Conservation (phyloP, 1,140 invertebrate species). For the Megathymus violae region DNA sequence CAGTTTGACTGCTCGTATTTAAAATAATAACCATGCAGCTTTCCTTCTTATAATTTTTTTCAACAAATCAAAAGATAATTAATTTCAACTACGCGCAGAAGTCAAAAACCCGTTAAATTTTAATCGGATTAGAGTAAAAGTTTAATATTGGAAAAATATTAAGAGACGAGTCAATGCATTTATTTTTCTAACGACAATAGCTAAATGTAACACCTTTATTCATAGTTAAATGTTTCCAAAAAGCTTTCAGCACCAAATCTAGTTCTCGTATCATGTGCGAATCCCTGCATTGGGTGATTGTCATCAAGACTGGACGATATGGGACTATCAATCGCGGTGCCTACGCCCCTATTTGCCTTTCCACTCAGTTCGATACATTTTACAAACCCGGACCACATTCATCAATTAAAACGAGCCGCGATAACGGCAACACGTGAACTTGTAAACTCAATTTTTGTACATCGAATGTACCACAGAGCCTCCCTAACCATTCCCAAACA, state of each 20-base stretch:
- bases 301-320: slow-evolving; percentile 10
- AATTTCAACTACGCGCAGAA: no score
- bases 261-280: neutral
- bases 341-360: slow-evolving; percentile 20
- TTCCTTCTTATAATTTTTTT: no score
- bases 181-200: no score
- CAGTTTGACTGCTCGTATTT: no score
- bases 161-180: no score
- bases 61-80: no score
- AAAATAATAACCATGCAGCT: no score
- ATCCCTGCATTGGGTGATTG: slow-evolving; percentile 4
- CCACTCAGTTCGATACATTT: slow-evolving; percentile 25
- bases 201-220: no score
- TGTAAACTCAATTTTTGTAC: slow-evolving; percentile 7
- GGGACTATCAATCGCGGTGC: slow-evolving; percentile 19
- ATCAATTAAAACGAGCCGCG: slow-evolving; percentile 28
- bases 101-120: no score
- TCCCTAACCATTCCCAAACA: slow-evolving; percentile 39
- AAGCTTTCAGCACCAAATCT: neutral
- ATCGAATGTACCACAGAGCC: no score
- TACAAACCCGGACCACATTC: slow-evolving; percentile 13
- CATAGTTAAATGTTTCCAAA: neutral
- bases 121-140: no score
- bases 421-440: slow-evolving; percentile 15
- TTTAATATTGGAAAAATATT: no score